phyloP scores from a whole-genome alignment of 2,113 vertebrate genomes.

The Numida meleagris region DNA sequence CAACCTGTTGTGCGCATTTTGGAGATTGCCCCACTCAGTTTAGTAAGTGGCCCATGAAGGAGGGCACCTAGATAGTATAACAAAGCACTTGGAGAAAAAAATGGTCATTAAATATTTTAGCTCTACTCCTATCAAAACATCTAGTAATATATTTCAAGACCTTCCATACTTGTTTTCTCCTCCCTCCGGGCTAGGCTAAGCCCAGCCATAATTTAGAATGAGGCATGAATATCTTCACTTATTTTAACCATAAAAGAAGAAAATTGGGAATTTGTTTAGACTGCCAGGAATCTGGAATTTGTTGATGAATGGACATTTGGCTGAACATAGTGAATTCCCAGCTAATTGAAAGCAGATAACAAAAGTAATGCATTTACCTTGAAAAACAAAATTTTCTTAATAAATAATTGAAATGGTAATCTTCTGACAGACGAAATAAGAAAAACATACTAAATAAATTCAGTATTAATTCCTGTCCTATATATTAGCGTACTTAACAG shows the following conservation, averaged over 20 bases:
- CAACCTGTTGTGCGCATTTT: neutral
- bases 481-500: slow-evolving; percentile 73
- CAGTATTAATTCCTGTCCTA: slow-evolving; percentile 73
- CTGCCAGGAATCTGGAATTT: slow-evolving; percentile 82
- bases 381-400: slow-evolving; percentile 80
- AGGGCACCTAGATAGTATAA: neutral
- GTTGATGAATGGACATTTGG: slow-evolving; percentile 83
- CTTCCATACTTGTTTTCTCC: neutral
- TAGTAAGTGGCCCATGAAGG: neutral
- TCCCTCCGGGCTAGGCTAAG: slow-evolving; percentile 51
- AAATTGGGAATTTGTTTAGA: slow-evolving; percentile 79
- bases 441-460: slow-evolving; percentile 73
- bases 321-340: slow-evolving; percentile 80
- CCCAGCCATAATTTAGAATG: slow-evolving; percentile 63
- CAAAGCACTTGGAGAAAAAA: slow-evolving; percentile 21
- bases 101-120: neutral
- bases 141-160: slow-evolving; percentile 34
- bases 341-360: slow-evolving; percentile 86
- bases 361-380: slow-evolving; percentile 80
- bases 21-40: neutral
- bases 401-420: slow-evolving; percentile 79
- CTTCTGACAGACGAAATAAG: slow-evolving; percentile 75
- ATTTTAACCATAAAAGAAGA: slow-evolving; percentile 78
- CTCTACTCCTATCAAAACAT: neutral
- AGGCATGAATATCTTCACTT: slow-evolving; percentile 74